phyloP scores from a whole-genome alignment of 2,888 invertebrate species.

The Phlogophora meticulosa region DNA sequence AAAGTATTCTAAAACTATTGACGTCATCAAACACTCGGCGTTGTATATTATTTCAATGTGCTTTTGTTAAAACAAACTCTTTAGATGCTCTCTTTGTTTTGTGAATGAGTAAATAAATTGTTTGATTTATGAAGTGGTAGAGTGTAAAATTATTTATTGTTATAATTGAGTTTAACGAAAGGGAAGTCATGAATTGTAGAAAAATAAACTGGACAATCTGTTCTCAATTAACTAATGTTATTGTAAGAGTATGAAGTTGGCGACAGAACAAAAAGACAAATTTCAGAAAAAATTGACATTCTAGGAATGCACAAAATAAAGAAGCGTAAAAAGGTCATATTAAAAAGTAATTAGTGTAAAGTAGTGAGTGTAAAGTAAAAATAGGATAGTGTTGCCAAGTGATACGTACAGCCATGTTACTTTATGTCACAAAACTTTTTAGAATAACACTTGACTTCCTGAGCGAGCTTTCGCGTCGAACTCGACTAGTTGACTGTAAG shows the following conservation, averaged over 20 bases:
- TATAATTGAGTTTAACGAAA: not conserved
- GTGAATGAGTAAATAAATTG: conserved; percentile 24
- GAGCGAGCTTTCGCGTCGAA: conserved; percentile 81
- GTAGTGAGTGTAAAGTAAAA: conserved; percentile 31
- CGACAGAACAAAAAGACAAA: not conserved
- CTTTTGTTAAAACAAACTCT: conserved; percentile 39
- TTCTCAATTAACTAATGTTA: not conserved
- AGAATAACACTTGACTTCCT: conserved; percentile 70
- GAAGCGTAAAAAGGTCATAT: not conserved
- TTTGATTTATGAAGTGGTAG: conserved; percentile 8
- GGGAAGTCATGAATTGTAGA: not conserved
- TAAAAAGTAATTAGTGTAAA: conserved; percentile 12
- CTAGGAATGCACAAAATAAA: not conserved
- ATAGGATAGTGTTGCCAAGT: conserved; percentile 44
- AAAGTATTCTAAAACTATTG: conserved; percentile 57
- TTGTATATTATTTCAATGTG: conserved; percentile 32
- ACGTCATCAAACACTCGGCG: conserved; percentile 59
- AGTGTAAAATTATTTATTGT: conserved; percentile 10
- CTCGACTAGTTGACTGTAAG: conserved; percentile 82
- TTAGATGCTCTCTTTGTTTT: conserved; percentile 34
- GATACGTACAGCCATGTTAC: conserved; percentile 86
- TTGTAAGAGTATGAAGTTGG: not conserved
- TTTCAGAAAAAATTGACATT: not conserved
- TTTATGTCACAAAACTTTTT: conserved; percentile 73
- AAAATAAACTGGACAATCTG: not conserved